A percentile compares a stretch with the other conserved stretches of the same genome.
Conservation (phyloP, 1,140 invertebrate species). For the Oedothorax gibbosus region DNA sequence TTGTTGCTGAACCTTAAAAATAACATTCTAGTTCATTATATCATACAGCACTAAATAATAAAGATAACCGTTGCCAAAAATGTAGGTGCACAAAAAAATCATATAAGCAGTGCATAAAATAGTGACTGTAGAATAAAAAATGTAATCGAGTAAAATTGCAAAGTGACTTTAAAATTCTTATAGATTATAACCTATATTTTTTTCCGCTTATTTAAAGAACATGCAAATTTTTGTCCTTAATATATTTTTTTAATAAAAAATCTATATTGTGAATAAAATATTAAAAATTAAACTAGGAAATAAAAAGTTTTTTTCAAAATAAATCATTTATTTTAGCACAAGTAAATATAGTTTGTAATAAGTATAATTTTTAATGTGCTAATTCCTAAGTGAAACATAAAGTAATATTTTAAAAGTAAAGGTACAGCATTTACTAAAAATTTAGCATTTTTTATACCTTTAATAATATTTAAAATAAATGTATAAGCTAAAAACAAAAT, state of each 20-base stretch:
- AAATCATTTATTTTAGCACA: too few species aligned
- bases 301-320: too few species aligned
- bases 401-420: not conserved
- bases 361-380: too few species aligned
- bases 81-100: not conserved
- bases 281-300: too few species aligned
- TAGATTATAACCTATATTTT: not conserved
- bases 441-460: not conserved
- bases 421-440: not conserved
- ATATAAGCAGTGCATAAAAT: not conserved
- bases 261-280: too few species aligned
- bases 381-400: too few species aligned
- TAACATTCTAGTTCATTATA: not conserved
- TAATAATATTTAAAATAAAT: not conserved
- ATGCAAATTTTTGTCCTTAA: too few species aligned
- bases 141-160: not conserved
- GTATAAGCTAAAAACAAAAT: not conserved
- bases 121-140: not conserved
- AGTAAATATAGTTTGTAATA: too few species aligned
- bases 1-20: slow-evolving; percentile 42
- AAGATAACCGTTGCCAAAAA: not conserved
- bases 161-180: not conserved
- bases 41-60: not conserved
- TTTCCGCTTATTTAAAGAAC: too few species aligned
- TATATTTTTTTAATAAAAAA: too few species aligned